Evolutionary conservation across 2,888 invertebrate genomes (phyloP).

Genomic region (Molanna angustata): DNA sequence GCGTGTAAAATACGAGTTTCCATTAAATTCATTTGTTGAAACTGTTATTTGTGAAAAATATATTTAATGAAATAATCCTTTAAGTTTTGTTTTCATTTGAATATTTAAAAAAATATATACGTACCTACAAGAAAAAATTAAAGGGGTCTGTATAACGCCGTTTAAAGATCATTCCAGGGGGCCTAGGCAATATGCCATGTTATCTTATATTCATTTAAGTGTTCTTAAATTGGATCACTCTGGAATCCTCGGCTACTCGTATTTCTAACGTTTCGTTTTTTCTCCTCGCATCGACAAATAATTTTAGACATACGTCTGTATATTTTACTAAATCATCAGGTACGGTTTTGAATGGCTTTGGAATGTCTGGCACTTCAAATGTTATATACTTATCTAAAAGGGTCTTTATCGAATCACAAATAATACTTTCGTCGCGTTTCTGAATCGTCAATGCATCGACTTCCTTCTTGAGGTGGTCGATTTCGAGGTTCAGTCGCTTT

Average conservation of each 20-base stretch:
- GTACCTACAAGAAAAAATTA: no score
- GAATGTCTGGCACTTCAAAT: constrained; percentile 48
- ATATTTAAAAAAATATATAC: no score
- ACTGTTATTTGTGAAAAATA: no score
- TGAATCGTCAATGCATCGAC: constrained; percentile 14
- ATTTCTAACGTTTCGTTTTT: constrained; percentile 57
- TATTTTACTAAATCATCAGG: constrained; percentile 23
- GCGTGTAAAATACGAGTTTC: no score
- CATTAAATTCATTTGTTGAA: no score
- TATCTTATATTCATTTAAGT: no score
- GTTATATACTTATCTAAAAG: constrained; percentile 45
- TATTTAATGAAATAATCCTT: no score
- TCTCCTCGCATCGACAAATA: constrained; percentile 56
- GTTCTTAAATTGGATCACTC: no score
- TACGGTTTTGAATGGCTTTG: constrained; percentile 29
- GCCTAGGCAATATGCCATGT: no score
- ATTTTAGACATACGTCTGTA: constrained; percentile 45
- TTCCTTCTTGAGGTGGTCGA: constrained; percentile 29
- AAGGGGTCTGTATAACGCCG: no score
- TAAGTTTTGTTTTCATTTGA: no score
- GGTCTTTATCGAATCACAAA: constrained; percentile 12
- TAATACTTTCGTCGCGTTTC: neutral
- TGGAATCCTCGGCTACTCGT: constrained; percentile 57
- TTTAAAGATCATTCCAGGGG: no score
- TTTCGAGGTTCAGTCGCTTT: constrained; percentile 29